phyloP scores from a whole-genome alignment of 2,113 vertebrate species.

The Cephalopterus ornatus region DNA sequence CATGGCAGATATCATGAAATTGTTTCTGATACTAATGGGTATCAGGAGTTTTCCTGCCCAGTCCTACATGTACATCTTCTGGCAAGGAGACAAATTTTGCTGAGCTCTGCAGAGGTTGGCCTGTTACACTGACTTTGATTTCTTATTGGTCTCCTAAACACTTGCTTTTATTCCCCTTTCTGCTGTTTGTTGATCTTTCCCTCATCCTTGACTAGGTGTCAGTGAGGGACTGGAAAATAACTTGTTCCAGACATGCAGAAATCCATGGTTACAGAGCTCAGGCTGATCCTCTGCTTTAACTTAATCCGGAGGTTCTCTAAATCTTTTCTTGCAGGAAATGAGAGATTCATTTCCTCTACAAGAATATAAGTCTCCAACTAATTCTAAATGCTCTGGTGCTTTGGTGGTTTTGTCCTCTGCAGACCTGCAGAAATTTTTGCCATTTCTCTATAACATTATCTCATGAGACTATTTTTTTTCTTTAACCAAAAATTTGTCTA shows the following conservation, averaged over 20 bases:
- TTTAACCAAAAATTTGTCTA: neutral
- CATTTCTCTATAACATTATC: neutral
- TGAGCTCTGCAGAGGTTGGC: neutral
- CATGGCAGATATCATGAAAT: neutral
- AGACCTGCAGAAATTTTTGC: neutral
- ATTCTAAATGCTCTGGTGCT: neutral
- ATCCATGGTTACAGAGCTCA: slow-evolving; percentile 24
- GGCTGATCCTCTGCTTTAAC: slow-evolving; percentile 41
- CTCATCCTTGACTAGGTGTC: slow-evolving; percentile 25
- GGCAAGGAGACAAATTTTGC: neutral
- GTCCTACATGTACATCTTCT: neutral
- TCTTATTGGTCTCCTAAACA: neutral
- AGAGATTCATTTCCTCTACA: neutral
- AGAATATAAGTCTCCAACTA: neutral
- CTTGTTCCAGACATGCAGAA: slow-evolving; percentile 12
- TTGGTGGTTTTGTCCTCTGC: neutral
- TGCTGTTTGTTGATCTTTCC: slow-evolving; percentile 22
- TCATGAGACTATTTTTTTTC: neutral
- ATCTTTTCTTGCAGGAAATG: neutral
- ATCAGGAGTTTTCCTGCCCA: neutral
- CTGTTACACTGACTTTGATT: neutral
- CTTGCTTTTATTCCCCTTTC: neutral
- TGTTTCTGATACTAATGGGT: neutral
- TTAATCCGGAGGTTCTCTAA: slow-evolving; percentile 23
- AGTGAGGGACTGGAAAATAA: slow-evolving; percentile 36